Conservation (phyloP, 2,797 vertebrate species). For the Syngnathus rostellatus region DNA sequence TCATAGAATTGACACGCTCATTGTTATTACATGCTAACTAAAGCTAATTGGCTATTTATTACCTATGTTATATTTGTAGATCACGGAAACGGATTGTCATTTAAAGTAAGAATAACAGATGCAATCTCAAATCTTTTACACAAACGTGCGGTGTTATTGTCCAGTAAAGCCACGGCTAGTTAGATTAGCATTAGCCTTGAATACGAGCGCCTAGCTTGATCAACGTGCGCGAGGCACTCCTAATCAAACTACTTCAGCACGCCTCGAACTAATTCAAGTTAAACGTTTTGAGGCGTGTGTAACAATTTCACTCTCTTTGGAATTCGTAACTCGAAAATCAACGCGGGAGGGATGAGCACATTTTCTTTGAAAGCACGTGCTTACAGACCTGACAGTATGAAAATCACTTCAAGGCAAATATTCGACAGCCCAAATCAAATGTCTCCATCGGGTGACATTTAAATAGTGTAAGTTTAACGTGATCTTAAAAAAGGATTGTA, state of each 20-base stretch:
- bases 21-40: constrained; percentile 61
- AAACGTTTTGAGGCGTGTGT: background rate
- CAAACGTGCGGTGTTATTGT: constrained; percentile 48
- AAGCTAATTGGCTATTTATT: constrained; percentile 31
- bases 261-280: constrained; percentile 1
- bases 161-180: constrained; percentile 29
- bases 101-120: background rate
- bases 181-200: constrained; percentile 36
- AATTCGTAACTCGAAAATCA: background rate
- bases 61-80: background rate
- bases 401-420: constrained; percentile 6
- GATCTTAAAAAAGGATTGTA: background rate
- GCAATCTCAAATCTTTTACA: background rate
- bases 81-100: background rate
- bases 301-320: background rate
- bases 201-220: constrained; percentile 40
- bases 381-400: constrained; percentile 24
- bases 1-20: constrained; percentile 60
- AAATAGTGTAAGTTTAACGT: background rate
- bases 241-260: constrained; percentile 14
- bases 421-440: background rate
- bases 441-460: background rate
- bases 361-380: constrained; percentile 48
- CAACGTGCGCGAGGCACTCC: constrained; percentile 50
- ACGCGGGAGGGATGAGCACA: rapidly evolving